Base-by-base conservation (phyloP, 2,113 vertebrate genomes). In the Oncorhynchus kisutch region DNA sequence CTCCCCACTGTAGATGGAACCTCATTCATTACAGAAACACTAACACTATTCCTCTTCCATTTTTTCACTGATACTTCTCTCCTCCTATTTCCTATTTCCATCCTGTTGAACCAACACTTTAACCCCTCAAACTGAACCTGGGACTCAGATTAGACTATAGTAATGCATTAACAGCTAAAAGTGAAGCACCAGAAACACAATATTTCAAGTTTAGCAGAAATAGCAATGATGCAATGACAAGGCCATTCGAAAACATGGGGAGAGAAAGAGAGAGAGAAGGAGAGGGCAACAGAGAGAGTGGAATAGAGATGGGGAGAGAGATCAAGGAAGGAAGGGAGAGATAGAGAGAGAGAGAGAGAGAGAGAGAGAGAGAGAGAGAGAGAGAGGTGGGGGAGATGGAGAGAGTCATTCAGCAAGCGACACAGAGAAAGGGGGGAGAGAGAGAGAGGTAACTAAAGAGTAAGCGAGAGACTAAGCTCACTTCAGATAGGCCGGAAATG, bases 401-500 rank as follows among this genome's bases (percentile, higher is more conserved):
- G 39, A 45, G 39, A 64, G 29, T 57, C 31, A 27, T 27, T 34
- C 6, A 34, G 5, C 31, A 34, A 34, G 31, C 31, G 6, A 34
- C 31, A 34, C 5, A 7, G 34, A 39, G 71, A 79, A 27, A 76
- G 24, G 29, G 49, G 13, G 20, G 39, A 45, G 2, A 11, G 39
- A 73, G 25, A 65, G 64, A 68, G 73, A 75, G 64, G 39, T 45
- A 11, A 45, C 9, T 12, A 3, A 11, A 49, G 64, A 11, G 24
- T 18, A 34, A 67, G 34, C 22, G 6, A 31, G n/a, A 29, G 54
- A 62, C 16, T 12, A 20, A 39, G 34, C 65, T 4, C 34, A 78
- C 79, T 75, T 84, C 69, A 87, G 89, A 91, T 88, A 90, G 88
- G 78, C 89, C 88, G 82, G 87, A 92, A 94, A 94, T 92, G 83